Evolutionary conservation across 2,113 vertebrate genomes (phyloP).

Genomic region (Etheostoma cragini): DNA sequence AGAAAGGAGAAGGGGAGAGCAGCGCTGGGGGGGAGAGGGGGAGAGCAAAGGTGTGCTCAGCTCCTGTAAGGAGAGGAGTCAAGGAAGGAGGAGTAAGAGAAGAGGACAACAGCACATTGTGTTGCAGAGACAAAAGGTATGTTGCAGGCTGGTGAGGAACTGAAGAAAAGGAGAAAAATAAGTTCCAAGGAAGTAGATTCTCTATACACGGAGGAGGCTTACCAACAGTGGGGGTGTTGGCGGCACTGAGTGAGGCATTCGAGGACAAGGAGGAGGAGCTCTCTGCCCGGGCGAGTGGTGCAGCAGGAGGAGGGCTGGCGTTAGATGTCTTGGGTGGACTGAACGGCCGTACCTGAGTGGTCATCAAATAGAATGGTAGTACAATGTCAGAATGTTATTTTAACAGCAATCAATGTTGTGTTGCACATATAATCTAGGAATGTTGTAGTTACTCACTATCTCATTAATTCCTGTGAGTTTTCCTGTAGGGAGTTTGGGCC

Average conservation of each 20-base stretch:
- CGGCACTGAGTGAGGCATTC: slow-evolving; percentile 92
- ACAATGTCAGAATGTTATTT: background rate
- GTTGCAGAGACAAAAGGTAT: slow-evolving; percentile 33
- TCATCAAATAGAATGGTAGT: background rate
- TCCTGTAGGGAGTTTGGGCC: slow-evolving; percentile 91
- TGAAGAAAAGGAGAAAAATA: slow-evolving; percentile 15
- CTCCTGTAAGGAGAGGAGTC: slow-evolving; percentile 59
- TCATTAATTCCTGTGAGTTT: slow-evolving; percentile 97
- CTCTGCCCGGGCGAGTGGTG: slow-evolving; percentile 94
- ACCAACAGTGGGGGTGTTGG: slow-evolving; percentile 97
- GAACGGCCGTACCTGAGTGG: slow-evolving; percentile 90
- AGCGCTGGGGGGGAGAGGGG: slow-evolving; percentile 65
- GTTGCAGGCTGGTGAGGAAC: slow-evolving; percentile 14
- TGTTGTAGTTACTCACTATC: slow-evolving; percentile 86
- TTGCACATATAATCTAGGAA: too few species aligned
- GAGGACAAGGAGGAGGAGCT: slow-evolving; percentile 98
- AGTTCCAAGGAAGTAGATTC: background rate
- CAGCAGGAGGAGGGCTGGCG: slow-evolving; percentile 90
- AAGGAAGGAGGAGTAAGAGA: slow-evolving; percentile 10
- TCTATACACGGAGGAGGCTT: slow-evolving; percentile 8
- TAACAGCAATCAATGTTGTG: background rate
- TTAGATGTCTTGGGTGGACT: slow-evolving; percentile 90
- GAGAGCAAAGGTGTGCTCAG: slow-evolving; percentile 54
- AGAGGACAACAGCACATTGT: slow-evolving; percentile 16
- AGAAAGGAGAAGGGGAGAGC: slow-evolving; percentile 68